Conservation (phyloP, 2,888 invertebrate genomes). For the Ophioninae sp. region DNA sequence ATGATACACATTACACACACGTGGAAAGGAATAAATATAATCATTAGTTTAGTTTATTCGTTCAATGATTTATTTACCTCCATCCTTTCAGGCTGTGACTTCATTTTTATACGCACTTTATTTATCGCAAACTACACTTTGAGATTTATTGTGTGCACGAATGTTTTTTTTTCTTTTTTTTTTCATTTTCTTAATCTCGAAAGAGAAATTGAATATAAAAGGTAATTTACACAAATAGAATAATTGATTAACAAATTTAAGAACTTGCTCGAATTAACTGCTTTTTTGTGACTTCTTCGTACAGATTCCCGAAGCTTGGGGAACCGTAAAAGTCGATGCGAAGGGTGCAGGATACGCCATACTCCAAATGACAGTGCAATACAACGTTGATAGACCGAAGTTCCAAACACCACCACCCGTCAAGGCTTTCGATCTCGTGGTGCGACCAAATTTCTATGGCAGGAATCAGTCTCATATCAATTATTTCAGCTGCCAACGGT, state of each 20-base stretch:
- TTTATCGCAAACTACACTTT: background rate
- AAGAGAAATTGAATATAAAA: background rate
- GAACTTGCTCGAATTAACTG: background rate
- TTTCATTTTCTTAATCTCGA: background rate
- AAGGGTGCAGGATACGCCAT: slow-evolving; percentile 97
- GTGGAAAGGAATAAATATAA: background rate
- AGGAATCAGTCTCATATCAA: slow-evolving; percentile 96
- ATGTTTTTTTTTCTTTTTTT: background rate
- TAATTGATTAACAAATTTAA: background rate
- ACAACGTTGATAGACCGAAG: slow-evolving; percentile 92
- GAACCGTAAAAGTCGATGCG: slow-evolving; percentile 95
- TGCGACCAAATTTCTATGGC: slow-evolving; percentile 90
- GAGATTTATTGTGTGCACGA: background rate
- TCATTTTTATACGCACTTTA: background rate
- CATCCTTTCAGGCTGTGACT: background rate
- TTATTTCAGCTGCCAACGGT: slow-evolving; percentile 94
- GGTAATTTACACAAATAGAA: background rate
- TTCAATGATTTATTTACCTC: slow-evolving; percentile 11
- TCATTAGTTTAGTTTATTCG: background rate
- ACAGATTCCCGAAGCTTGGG: slow-evolving; percentile 96
- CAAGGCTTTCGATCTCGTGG: slow-evolving; percentile 89
- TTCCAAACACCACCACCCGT: slow-evolving; percentile 93
- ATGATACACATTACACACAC: background rate
- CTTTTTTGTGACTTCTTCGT: slow-evolving; percentile 12
- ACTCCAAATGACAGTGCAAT: slow-evolving; percentile 95